These are phyloP conservation scores for Oryzias melastigma DNA, from an alignment of 2,113 vertebrate genomes.

Conservation along the genomic window DNA sequence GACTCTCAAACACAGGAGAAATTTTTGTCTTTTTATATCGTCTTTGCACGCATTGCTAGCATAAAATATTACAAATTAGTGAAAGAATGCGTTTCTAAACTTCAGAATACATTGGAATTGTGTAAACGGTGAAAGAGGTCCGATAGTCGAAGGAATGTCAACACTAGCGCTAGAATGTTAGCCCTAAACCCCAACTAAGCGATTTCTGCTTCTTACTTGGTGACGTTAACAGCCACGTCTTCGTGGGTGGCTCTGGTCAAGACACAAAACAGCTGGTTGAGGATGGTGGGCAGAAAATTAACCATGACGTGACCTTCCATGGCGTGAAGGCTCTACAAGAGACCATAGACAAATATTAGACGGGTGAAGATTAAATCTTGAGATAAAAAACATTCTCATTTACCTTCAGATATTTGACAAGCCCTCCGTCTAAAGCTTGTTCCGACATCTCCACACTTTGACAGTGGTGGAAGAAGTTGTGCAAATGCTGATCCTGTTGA, in stretches of 20 bases:
- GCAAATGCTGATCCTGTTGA: constrained; percentile 91
- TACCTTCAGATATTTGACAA: constrained; percentile 98
- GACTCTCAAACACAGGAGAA: too few relatives aligned
- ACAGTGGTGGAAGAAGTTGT: constrained; percentile 97
- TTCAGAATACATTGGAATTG: too few relatives aligned
- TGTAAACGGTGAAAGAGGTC: too few relatives aligned
- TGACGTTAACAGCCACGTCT: constrained; percentile 94
- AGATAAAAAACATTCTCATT: background rate
- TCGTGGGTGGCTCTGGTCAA: constrained; percentile 89
- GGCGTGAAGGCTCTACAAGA: constrained; percentile 87
- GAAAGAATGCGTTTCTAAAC: too few relatives aligned
- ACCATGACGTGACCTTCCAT: constrained; percentile 97
- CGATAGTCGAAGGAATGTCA: too few relatives aligned
- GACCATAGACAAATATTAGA: background rate
- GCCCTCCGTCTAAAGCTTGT: constrained; percentile 84
- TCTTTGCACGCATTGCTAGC: too few relatives aligned
- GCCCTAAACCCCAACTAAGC: too few relatives aligned
- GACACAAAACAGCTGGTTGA: constrained; percentile 95
- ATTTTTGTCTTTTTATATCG: too few relatives aligned
- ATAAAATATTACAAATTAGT: too few relatives aligned
- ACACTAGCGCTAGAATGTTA: too few relatives aligned
- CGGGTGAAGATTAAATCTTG: too few relatives aligned
- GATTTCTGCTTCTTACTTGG: constrained; percentile 74
- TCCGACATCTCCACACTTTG: constrained; percentile 86
- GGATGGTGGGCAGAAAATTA: constrained; percentile 92